Evolutionary conservation across 2,113 vertebrate genomes (phyloP), one percentile per base, ranked within the genome.

Genomic region (Pterophyllum scalare): DNA sequence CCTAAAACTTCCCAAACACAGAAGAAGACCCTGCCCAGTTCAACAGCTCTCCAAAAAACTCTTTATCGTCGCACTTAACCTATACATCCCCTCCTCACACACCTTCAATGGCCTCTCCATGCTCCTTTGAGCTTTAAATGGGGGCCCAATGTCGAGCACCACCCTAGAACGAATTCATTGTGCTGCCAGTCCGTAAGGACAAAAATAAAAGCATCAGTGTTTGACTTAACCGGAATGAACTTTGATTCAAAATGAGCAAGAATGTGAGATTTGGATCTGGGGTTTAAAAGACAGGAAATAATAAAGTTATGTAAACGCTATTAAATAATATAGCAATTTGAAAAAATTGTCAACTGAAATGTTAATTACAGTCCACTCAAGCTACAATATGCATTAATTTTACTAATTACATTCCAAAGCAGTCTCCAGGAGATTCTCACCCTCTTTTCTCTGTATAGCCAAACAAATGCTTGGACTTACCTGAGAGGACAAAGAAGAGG

Each of bases 401-500:
- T 5, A 54, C 26, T 72, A 72, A 31, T n/a, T 72, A 54, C 46
- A 72, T 54, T n/a, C 26, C 67, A 72, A 11, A 72, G 31, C 52
- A 75, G 20, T 15, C 31, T 58, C 7, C 0, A 38, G 59, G 17
- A 33, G n/a, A 38, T 72, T 20, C 46, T 33, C 31, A 54, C 6
- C 19, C 67, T 72, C 46, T 40, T 4, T 49, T 67, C 20, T 57
- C 20, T 52, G 33, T 14, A 76, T 24, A 54, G 6, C 2, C 14
- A 3, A 38, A 77, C 19, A 80, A 79, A 81, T 24, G 12, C 58
- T 59, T 58, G 78, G 46, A 59, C 90, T 87, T 81, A 95, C 94
- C 94, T 93, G 91, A 82, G 79, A 92, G 62, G 38, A 93, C 75
- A 43, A 93, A 95, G 84, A 94, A 94, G 88, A 94, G 88, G 49